phyloP scores from a whole-genome alignment of 2,888 invertebrate species.

The Drosophila neotestacea region DNA sequence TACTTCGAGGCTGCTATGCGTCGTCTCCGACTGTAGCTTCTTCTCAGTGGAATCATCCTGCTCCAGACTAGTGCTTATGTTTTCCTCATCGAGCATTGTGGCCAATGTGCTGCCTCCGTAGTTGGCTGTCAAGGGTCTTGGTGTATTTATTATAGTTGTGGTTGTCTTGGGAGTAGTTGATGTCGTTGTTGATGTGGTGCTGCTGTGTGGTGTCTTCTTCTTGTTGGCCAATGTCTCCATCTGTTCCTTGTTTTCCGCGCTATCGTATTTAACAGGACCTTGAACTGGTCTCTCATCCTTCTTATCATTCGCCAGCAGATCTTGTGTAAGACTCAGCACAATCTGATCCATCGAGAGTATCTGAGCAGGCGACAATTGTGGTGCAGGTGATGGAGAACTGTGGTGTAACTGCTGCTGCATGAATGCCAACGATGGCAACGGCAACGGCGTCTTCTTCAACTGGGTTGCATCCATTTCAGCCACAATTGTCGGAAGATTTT shows the following conservation, averaged over 20 bases:
- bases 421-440: conserved; percentile 61
- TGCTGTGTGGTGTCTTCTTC: conserved; percentile 43
- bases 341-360: conserved; percentile 84
- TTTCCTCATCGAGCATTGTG: conserved; percentile 64
- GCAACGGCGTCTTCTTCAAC: conserved; percentile 63
- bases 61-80: conserved; percentile 37
- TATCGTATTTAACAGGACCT: conserved; percentile 60
- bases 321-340: conserved; percentile 80
- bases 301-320: conserved; percentile 51
- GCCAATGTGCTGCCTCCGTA: conserved; percentile 68
- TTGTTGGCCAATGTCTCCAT: conserved; percentile 59
- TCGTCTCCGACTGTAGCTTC: conserved; percentile 33
- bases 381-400: conserved; percentile 44
- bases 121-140: conserved; percentile 42
- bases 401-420: conserved; percentile 64
- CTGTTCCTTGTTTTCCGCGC: conserved; percentile 52
- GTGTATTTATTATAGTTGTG: conserved; percentile 44
- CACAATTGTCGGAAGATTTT: conserved; percentile 33
- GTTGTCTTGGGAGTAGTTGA: conserved; percentile 32
- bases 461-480: conserved; percentile 30
- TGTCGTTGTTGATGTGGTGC: conserved; percentile 14
- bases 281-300: conserved; percentile 29
- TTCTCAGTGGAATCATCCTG: conserved; percentile 41
- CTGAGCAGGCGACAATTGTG: conserved; percentile 70
- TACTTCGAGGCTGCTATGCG: conserved; percentile 45